Conservation (phyloP, 2,113 vertebrate genomes). For the Onychostruthus taczanowskii region DNA sequence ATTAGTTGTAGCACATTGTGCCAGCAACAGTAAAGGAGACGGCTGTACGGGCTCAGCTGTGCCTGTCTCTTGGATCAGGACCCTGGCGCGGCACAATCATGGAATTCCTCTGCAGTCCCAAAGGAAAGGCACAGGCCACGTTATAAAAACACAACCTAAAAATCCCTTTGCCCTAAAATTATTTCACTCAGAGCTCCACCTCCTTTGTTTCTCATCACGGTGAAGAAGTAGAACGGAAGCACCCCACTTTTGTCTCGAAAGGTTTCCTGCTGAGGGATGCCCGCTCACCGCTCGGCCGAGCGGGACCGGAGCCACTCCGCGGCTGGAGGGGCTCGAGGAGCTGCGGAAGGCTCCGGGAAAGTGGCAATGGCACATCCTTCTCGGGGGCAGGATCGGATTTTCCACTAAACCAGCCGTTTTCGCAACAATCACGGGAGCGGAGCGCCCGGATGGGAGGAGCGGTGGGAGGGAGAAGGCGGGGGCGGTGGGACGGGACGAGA, state of each 20-base stretch:
- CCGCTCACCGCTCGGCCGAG: accelerated
- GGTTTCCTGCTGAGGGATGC: accelerated
- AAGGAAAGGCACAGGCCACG: background rate
- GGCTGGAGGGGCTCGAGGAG: too few relatives aligned
- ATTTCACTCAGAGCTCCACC: background rate
- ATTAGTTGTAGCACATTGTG: too few relatives aligned
- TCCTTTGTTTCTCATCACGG: background rate
- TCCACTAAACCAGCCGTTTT: accelerated
- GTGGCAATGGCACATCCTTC: accelerated
- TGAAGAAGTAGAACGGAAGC: background rate
- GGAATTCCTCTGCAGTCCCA: too few relatives aligned
- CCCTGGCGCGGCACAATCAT: background rate
- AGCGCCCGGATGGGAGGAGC: too few relatives aligned
- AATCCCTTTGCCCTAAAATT: background rate
- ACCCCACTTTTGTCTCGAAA: accelerated
- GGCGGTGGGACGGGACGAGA: background rate
- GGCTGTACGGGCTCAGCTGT: background rate
- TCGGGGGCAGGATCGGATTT: accelerated
- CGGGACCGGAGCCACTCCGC: too few relatives aligned
- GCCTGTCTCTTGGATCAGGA: background rate
- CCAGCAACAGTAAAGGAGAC: background rate
- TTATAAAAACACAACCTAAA: background rate
- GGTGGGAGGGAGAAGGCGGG: background rate
- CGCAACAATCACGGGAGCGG: accelerated
- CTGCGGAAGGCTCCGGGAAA: background rate